phyloP scores from a whole-genome alignment of 1,140 invertebrate genomes.

The Drosophila biarmipes region DNA sequence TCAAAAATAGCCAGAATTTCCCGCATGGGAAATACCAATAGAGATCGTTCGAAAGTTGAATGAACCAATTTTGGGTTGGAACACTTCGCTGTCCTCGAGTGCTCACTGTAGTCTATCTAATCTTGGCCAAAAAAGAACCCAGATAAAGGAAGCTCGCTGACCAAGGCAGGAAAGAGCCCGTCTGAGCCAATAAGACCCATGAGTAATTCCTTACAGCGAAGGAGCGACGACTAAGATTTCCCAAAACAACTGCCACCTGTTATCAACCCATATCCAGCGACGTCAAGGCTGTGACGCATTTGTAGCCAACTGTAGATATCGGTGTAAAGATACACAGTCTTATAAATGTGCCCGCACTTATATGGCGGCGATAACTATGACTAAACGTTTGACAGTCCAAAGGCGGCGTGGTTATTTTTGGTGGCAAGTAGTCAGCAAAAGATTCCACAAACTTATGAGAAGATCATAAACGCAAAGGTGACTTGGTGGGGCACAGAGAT shows the following conservation, averaged over 20 bases:
- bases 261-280: slow-evolving; percentile 25
- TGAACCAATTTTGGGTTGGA: slow-evolving; percentile 24
- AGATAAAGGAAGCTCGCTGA: slow-evolving; percentile 2
- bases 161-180: slow-evolving; percentile 29
- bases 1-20: slow-evolving; percentile 55
- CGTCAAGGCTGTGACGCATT: slow-evolving; percentile 53
- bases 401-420: slow-evolving; percentile 7
- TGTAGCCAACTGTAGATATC: slow-evolving; percentile 69
- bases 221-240: neutral
- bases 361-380: slow-evolving; percentile 19
- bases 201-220: slow-evolving; percentile 46
- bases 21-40: slow-evolving; percentile 35
- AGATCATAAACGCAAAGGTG: slow-evolving; percentile 27
- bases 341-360: slow-evolving; percentile 4
- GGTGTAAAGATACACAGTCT: slow-evolving; percentile 22
- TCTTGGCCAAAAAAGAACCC: neutral
- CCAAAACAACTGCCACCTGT: slow-evolving; percentile 7
- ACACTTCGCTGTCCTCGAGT: slow-evolving; percentile 5
- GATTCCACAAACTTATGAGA: slow-evolving; percentile 9
- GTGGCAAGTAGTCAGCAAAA: slow-evolving; percentile 9
- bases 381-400: slow-evolving; percentile 26
- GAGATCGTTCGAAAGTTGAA: slow-evolving; percentile 22
- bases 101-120: slow-evolving; percentile 23
- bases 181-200: slow-evolving; percentile 39
- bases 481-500: slow-evolving; percentile 8